A percentile compares a stretch with the other conserved stretches of the same genome.
Evolutionary conservation across 2,888 invertebrate genomes (phyloP).

Genomic region (Sinodicranocentrus sp.): DNA sequence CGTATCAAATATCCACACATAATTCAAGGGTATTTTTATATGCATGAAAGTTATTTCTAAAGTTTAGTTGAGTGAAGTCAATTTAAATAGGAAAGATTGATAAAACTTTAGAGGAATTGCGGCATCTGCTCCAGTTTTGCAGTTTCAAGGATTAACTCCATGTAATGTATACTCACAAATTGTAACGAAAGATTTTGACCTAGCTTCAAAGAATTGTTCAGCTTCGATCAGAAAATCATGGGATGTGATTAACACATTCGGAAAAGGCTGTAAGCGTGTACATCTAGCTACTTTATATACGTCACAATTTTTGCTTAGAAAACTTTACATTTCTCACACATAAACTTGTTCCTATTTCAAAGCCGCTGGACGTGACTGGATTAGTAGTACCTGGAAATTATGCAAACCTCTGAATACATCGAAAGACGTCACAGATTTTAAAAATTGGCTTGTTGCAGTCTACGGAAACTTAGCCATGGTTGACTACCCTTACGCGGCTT

Average conservation of each 20-base stretch:
- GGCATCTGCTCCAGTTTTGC: constrained; percentile 94
- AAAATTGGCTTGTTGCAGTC: constrained; percentile 86
- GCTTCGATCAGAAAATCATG: constrained; percentile 88
- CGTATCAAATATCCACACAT: constrained; percentile 96
- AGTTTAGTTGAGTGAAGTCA: not conserved
- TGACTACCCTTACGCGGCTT: constrained; percentile 94
- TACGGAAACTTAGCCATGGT: constrained; percentile 94
- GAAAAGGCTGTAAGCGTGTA: constrained; percentile 80
- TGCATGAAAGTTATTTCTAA: not conserved
- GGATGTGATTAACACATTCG: constrained; percentile 82
- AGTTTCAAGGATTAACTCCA: constrained; percentile 88
- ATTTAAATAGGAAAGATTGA: not conserved
- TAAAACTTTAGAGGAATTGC: constrained; percentile 87
- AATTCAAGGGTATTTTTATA: constrained; percentile 87
- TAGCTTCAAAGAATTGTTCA: constrained; percentile 83
- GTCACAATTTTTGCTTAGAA: not conserved
- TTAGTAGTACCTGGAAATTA: constrained; percentile 87
- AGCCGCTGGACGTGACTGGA: constrained; percentile 85
- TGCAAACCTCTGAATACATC: constrained; percentile 85
- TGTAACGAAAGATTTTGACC: constrained; percentile 87
- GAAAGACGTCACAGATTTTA: constrained; percentile 81
- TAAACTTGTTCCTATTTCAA: too few relatives aligned
- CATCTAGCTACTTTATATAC: constrained; percentile 1
- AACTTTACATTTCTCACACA: too few relatives aligned
- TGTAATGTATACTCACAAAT: constrained; percentile 89